Evolutionary conservation across 2,888 invertebrate genomes (phyloP), one percentile per base, ranked within the genome.

Genomic region (Andrena camellia): DNA sequence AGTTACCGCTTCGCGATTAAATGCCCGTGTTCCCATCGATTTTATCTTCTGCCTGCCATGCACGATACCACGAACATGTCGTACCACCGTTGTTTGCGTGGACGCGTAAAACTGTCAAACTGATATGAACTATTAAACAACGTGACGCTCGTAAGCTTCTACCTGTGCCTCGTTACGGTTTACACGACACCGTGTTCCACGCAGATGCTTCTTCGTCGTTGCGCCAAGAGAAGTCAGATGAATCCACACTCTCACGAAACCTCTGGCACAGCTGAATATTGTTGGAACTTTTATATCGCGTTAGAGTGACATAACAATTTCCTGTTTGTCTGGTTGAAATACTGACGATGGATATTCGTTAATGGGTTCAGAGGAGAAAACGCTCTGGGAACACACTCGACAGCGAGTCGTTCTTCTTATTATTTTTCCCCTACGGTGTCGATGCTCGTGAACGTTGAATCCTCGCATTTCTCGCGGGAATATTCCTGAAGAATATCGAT

Each of bases 71-170:
- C 66, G 42, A n/a, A 33, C 64, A 48, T 67, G 69, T 33, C 63
- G 35, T 57, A 52, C 29, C 20, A n/a, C 29, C 8, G 26, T 68
- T 66, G 85, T 85, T 87, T 79, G 71, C 82, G 74, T 74, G 81
- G 8, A 2, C 81, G 69, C 86, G 90, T 89, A 89, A 91, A 90
- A 84, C 88, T 89, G 84, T 89, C 88, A 75, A 80, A 78, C 78
- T 80, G 77, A 84, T 88, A 89, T 88, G 89, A 89, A 87, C 78
- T 84, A 78, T 85, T 83, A 72, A 62, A 73, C 69, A 77, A 78
- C 72, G 67, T 29, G 57, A 73, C 50, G 33, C 20, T 13, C 63
- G 72, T n/a, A 78, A 86, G 77, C 79, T 83, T 80, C 68, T 17
- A 80, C 80, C 84, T 83, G 83, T 71, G 48, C 35, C 75, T 67